A percentile compares a stretch with the other conserved stretches of the same genome.
Conservation (phyloP, 2,888 invertebrate species). For the Noctua fimbriata region DNA sequence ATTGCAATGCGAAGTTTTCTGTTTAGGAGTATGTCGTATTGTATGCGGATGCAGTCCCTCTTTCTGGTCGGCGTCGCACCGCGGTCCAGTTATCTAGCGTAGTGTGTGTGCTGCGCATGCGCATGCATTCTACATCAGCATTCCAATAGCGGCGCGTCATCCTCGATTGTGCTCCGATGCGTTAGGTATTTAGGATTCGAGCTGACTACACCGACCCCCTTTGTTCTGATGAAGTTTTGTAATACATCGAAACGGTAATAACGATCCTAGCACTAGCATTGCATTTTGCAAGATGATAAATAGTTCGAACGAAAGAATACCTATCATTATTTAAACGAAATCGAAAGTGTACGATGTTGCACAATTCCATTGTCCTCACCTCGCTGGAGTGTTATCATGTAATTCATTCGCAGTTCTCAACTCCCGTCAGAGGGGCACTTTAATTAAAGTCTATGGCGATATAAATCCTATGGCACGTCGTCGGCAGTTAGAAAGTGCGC, state of each 20-base stretch:
- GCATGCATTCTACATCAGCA: conserved; percentile 86
- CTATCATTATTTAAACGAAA: conserved; percentile 78
- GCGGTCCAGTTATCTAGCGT: conserved; percentile 78
- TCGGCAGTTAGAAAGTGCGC: conserved; percentile 83
- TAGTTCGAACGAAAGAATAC: conserved; percentile 73
- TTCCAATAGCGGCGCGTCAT: conserved; percentile 86
- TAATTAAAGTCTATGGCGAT: conserved; percentile 84
- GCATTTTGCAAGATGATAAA: conserved; percentile 74
- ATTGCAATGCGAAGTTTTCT: conserved; percentile 75
- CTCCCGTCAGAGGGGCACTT: conserved; percentile 77
- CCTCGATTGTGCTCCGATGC: conserved; percentile 80
- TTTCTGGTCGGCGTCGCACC: conserved; percentile 69
- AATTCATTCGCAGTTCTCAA: conserved; percentile 77
- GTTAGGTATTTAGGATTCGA: conserved; percentile 79
- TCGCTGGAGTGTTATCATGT: conserved; percentile 71
- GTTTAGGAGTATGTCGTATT: conserved; percentile 61
- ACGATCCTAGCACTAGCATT: conserved; percentile 63
- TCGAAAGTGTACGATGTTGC: conserved; percentile 82
- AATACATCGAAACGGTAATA: conserved; percentile 68
- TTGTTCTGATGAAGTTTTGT: conserved; percentile 75
- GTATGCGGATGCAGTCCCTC: conserved; percentile 75
- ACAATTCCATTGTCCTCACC: conserved; percentile 83
- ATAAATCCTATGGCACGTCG: conserved; percentile 83
- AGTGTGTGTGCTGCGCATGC: conserved; percentile 78
- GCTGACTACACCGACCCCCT: conserved; percentile 72